Evolutionary conservation across 2,888 invertebrate species (phyloP).

Genomic region (Linnaemya tessellans): DNA sequence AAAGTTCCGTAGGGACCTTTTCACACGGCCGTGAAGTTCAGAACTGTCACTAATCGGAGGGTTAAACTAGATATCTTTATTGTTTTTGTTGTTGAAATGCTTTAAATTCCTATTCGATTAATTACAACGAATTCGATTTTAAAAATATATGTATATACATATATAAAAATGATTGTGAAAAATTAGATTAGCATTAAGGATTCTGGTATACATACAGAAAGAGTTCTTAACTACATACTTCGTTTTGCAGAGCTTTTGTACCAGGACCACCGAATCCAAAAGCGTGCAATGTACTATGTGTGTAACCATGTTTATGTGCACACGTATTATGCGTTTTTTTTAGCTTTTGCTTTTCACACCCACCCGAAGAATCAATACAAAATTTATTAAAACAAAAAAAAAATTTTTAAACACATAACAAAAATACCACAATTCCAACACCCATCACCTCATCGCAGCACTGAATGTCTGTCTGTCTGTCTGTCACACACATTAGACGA

Average conservation of each 20-base stretch:
- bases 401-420: conserved; percentile 46
- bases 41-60: too few species aligned
- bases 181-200: conserved; percentile 1
- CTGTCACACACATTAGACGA: conserved; percentile 19
- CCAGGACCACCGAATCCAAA: conserved; percentile 9
- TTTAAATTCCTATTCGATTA: too few species aligned
- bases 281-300: conserved; percentile 38
- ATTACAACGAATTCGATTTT: too few species aligned
- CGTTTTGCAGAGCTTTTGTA: not conserved
- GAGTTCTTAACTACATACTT: too few species aligned
- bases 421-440: conserved; percentile 42
- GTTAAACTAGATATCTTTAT: too few species aligned
- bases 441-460: conserved; percentile 13
- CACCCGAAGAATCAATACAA: conserved; percentile 58
- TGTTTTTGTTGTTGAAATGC: too few species aligned
- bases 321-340: conserved; percentile 46
- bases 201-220: not conserved
- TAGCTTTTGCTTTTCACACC: conserved; percentile 39
- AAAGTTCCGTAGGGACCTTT: too few species aligned
- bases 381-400: conserved; percentile 16
- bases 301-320: conserved; percentile 36
- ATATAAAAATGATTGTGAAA: too few species aligned
- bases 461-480: too few species aligned
- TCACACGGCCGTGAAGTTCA: too few species aligned
- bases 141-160: too few species aligned